Evolutionary conservation across 2,797 vertebrate species (phyloP).

Genomic region (Pseudochirops corinnae): DNA sequence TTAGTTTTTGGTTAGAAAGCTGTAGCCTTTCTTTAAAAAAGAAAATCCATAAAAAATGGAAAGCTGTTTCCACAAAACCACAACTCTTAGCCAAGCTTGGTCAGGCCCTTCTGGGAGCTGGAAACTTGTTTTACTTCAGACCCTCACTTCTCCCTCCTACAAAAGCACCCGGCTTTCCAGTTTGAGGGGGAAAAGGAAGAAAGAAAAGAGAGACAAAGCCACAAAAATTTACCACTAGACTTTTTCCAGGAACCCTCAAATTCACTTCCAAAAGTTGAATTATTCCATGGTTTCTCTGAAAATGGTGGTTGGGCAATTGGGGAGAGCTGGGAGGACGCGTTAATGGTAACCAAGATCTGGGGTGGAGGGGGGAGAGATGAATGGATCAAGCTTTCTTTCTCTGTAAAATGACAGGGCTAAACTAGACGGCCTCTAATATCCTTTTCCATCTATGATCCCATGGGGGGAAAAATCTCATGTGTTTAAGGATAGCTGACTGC

Average conservation of each 20-base stretch:
- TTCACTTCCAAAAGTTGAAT: neutral
- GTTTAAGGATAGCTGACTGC: neutral
- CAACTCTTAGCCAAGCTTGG: neutral
- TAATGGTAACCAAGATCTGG: neutral
- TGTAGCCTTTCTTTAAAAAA: neutral
- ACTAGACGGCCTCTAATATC: neutral
- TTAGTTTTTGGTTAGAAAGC: conserved; percentile 18
- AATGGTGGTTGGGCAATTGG: neutral
- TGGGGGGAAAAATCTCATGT: too few relatives aligned
- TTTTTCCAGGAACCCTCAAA: neutral
- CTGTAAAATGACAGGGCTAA: neutral
- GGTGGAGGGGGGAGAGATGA: neutral
- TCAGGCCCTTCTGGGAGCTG: neutral
- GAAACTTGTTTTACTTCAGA: neutral
- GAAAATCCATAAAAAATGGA: neutral
- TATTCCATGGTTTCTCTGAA: neutral
- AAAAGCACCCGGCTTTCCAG: neutral
- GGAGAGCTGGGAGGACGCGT: neutral
- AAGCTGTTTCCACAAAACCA: neutral
- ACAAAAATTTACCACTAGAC: neutral
- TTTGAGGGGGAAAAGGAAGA: neutral
- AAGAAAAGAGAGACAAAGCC: neutral
- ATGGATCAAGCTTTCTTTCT: neutral
- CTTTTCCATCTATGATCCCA: neutral
- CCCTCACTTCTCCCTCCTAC: neutral